Base-by-base conservation (phyloP, 1,140 invertebrate genomes). In the Drosophila kepulauana region DNA sequence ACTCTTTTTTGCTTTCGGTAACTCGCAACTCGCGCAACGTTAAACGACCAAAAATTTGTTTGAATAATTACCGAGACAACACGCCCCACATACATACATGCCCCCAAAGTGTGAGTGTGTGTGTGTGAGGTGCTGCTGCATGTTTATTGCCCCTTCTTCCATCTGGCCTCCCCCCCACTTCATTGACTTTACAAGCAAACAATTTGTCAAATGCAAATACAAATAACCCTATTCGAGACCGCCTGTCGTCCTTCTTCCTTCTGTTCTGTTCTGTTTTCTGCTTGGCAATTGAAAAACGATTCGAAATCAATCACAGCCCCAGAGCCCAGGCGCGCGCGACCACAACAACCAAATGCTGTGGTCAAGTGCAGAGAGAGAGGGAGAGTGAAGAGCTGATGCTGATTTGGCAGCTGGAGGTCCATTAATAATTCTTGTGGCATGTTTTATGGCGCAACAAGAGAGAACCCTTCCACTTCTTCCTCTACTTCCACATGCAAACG, bases 261-360 rank as follows among this genome's bases (percentile, higher is more conserved):
- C 33, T 2, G 11, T 49, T 30, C 11, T 20, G 16, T 30, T 7
- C 25, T 15, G 33, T 33, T n/a, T 46, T 71, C 38, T 46, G 65
- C 10, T 64, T 85, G 81, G 85, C 89, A 91, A 91, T 91, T 91
- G 89, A 91, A 91, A 91, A 91, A 91, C 89, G 89, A 91, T 91
- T 89, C 81, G 82, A 91, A 91, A 91, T 91, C 89, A 91, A 91
- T 91, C 89, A 91, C 86, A 91, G 81, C 72, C 49, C 35, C 11
- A 49, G 13, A 16, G 63, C 20, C 20, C 20, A 25, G 20, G 20
- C 20, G 20, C 3, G 57, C 61, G 63, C 52, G 63, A 65, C 63
- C 61, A 33, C 69, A 65, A 52, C 13, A 35, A 20, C 41, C 59
- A 54, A 71, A 25, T 45, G 52, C n/a, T 45, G 38, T 54, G 51